Evolutionary conservation across 2,888 invertebrate species (phyloP).

Genomic region (Hirtodrosophila cameraria): DNA sequence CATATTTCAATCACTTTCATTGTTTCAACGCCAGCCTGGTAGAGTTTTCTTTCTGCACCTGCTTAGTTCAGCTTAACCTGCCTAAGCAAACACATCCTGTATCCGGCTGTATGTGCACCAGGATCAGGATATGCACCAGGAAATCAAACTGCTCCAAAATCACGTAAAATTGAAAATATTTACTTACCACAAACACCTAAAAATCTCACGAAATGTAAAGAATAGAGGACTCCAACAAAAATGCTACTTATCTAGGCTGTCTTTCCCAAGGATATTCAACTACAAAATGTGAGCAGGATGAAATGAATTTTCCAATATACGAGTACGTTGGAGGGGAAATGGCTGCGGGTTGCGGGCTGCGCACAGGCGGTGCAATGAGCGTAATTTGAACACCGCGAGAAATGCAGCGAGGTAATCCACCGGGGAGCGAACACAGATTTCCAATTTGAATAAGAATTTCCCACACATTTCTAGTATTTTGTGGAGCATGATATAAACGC

Average conservation of each 20-base stretch:
- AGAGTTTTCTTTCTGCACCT: conserved; percentile 51
- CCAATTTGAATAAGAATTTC: conserved; percentile 66
- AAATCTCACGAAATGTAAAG: conserved; percentile 9
- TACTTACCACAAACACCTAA: conserved; percentile 43
- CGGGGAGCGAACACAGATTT: conserved; percentile 55
- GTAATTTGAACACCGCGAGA: conserved; percentile 82
- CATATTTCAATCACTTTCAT: background rate
- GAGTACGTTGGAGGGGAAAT: background rate
- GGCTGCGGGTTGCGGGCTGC: conserved; percentile 47
- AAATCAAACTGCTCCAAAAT: conserved; percentile 68
- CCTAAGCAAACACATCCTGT: conserved; percentile 65
- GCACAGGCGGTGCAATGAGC: conserved; percentile 58
- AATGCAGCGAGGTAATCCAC: conserved; percentile 52
- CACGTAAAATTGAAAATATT: conserved; percentile 69
- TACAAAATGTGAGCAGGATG: conserved; percentile 54
- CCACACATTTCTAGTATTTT: conserved; percentile 49
- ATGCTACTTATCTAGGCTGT: conserved; percentile 15
- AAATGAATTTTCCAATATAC: conserved; percentile 49
- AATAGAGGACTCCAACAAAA: conserved; percentile 13
- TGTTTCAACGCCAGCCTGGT: background rate
- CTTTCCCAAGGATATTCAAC: conserved; percentile 79
- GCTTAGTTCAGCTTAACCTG: conserved; percentile 47
- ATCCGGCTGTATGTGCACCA: conserved; percentile 46
- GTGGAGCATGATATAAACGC: conserved; percentile 16
- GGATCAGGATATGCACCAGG: conserved; percentile 53